A percentile compares a stretch with the other conserved stretches of the same genome.
Conservation (phyloP, 2,888 invertebrate genomes). For the Schrankia costaestrigalis region DNA sequence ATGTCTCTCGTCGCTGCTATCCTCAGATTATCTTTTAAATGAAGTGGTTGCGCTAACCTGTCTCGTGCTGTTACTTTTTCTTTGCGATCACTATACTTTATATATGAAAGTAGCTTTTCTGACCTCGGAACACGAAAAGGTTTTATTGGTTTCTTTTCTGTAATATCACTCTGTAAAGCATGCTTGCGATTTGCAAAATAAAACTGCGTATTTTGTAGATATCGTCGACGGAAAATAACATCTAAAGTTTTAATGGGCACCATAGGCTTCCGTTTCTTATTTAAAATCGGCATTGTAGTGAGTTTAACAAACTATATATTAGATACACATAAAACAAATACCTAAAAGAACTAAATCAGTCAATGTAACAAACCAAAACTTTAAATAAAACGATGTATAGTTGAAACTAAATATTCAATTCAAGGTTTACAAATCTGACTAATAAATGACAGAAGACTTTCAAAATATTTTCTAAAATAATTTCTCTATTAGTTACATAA, state of each 20-base stretch:
- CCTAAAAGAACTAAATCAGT: too few species aligned
- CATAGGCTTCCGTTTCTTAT: constrained; percentile 63
- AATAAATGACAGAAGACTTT: too few species aligned
- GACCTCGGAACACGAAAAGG: constrained; percentile 65
- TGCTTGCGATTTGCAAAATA: constrained; percentile 70
- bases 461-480: too few species aligned
- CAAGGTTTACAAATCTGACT: too few species aligned
- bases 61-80: constrained; percentile 52
- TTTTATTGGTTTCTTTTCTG: constrained; percentile 38
- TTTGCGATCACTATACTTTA: constrained; percentile 68
- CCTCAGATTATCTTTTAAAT: constrained; percentile 63
- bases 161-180: constrained; percentile 38
- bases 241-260: constrained; percentile 69
- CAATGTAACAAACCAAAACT: too few species aligned
- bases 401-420: too few species aligned
- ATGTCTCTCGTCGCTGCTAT: constrained; percentile 75
- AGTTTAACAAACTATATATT: too few species aligned
- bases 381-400: too few species aligned
- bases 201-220: constrained; percentile 69
- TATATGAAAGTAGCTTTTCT: constrained; percentile 68
- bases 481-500: too few species aligned
- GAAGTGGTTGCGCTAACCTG: constrained; percentile 54
- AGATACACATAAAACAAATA: too few species aligned
- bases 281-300: constrained; percentile 49
- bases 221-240: constrained; percentile 68